phyloP scores from a whole-genome alignment of 2,888 invertebrate genomes.

The Villa cingulata region DNA sequence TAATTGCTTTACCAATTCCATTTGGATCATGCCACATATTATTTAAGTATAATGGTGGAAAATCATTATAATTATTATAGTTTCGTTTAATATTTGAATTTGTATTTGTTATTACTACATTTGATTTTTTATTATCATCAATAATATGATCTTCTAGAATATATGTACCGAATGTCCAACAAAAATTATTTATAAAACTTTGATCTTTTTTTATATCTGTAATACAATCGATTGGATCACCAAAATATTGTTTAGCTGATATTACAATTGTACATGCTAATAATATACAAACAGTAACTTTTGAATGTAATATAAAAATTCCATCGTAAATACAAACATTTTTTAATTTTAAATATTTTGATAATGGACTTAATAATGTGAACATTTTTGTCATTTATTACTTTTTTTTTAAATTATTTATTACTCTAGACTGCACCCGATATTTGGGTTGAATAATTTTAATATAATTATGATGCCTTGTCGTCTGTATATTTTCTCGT shows the following conservation, averaged over 20 bases:
- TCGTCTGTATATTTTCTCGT: too few relatives aligned
- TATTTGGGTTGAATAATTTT: too few relatives aligned
- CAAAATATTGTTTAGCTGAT: slow-evolving; percentile 71
- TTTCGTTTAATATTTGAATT: too few relatives aligned
- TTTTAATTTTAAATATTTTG: slow-evolving; percentile 45
- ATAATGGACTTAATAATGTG: slow-evolving; percentile 49
- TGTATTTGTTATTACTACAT: background rate
- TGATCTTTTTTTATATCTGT: slow-evolving; percentile 40
- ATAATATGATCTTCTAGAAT: slow-evolving; percentile 29
- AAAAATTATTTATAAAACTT: slow-evolving; percentile 57
- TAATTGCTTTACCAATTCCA: slow-evolving; percentile 23
- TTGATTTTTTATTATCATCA: slow-evolving; percentile 23
- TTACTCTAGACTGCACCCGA: too few relatives aligned
- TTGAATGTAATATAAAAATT: slow-evolving; percentile 61
- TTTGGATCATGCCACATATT: too few relatives aligned
- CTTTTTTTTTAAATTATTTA: too few relatives aligned
- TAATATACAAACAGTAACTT: slow-evolving; percentile 55
- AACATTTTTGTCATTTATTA: too few relatives aligned
- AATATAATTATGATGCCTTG: too few relatives aligned
- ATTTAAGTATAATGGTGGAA: background rate
- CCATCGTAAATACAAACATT: slow-evolving; percentile 60
- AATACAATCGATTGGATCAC: slow-evolving; percentile 66
- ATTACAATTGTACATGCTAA: slow-evolving; percentile 59
- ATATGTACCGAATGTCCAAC: slow-evolving; percentile 67
- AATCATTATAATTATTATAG: background rate